A percentile compares a stretch with the other conserved stretches of the same genome.
Conservation (phyloP, 2,113 vertebrate species). For the Neotoma lepida region DNA sequence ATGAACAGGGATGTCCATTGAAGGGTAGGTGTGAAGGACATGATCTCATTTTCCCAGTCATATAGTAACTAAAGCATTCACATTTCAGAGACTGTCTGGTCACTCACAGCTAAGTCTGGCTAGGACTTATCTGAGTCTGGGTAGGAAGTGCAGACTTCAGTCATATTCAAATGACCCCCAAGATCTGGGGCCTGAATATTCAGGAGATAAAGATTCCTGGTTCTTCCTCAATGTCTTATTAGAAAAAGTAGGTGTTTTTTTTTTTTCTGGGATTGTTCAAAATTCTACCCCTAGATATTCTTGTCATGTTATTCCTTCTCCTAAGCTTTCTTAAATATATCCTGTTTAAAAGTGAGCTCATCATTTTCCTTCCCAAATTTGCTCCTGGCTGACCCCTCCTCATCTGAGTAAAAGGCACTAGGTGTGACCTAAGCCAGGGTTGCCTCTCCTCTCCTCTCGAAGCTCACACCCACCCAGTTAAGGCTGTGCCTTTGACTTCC, state of each 20-base stretch:
- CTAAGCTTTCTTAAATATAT: not conserved
- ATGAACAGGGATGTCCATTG: not conserved
- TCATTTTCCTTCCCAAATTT: not conserved
- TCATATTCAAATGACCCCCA: not conserved
- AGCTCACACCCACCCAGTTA: not conserved
- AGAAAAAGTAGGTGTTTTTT: not conserved
- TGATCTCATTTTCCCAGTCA: not conserved
- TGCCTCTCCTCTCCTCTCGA: accelerated
- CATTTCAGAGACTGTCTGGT: not conserved
- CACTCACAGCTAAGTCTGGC: not conserved
- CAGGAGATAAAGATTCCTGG: not conserved
- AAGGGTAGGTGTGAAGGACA: not conserved
- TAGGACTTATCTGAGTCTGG: not conserved
- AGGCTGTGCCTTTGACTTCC: accelerated
- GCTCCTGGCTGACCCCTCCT: not conserved
- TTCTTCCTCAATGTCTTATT: not conserved
- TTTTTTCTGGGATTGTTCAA: not conserved
- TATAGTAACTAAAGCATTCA: not conserved
- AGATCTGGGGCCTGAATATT: not conserved
- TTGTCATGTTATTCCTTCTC: not conserved
- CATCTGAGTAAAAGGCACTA: not conserved
- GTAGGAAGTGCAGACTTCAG: not conserved
- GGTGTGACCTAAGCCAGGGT: not conserved
- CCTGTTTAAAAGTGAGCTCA: not conserved
- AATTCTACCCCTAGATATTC: slow-evolving; percentile 4